Evolutionary conservation across 2,113 vertebrate species (phyloP), one percentile per base, ranked within the genome.

Genomic region (Anser cygnoides): DNA sequence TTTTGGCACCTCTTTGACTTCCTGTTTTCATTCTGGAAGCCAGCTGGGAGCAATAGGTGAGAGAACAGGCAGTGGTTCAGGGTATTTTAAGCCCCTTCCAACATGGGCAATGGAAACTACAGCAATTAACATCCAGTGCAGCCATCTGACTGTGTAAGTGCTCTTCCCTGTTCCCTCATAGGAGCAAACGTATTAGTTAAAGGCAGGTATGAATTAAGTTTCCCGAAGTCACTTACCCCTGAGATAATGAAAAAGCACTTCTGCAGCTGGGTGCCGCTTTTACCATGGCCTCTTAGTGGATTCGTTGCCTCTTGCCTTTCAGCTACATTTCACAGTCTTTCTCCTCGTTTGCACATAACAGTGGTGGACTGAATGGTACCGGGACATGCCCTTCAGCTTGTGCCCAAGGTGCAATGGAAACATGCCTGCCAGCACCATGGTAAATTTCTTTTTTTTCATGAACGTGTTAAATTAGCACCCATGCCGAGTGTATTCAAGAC

Each of bases 161-260:
- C 20, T 68, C 41, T 71, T 73, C 35, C 79, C 67, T 43, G 3
- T 54, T 70, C 1, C 0, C 29, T 78, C 0, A 0, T 8, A 62
- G 59, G 23, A 54, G 33, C 44, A 75, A 93, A 8, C 23, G 41
- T 7, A 8, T 67, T 12, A 7, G 2, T 41, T 82, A 49, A 84
- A 91, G 23, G 9, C 26, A 81, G 29, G 18, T 15, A 49, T 17
- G 19, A 29, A 44, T n/a, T 79, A 72, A 29, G 10, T 58, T 84
- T 58, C 11, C 15, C 18, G 21, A 10, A 2, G 22, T 57, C 31
- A 11, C 16, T 82, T 67, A 39, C 10, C 12, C 23, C 12, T 58
- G 46, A 84, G 35, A 44, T 33, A 33, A 49, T 17, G 35, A 50
- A 81, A 46, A 77, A 89, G 8, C n/a, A 18, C 11, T 79, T 87